These are phyloP conservation scores for Parnassius mnemosyne DNA, from an alignment of 2,888 invertebrate genomes.

Conservation along the genomic window DNA sequence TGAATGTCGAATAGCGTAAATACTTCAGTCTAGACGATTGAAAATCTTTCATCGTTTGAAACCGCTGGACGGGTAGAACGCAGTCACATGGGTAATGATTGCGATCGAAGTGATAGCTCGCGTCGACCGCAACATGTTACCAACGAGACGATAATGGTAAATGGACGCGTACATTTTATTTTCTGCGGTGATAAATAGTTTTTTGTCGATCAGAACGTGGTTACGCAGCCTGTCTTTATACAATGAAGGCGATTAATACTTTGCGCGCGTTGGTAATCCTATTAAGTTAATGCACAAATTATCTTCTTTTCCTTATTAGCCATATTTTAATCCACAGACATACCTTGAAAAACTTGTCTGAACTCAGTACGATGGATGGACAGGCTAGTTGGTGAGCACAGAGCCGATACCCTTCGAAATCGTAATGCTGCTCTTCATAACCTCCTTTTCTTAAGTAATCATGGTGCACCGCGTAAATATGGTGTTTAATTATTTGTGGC, in stretches of 20 bases:
- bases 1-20: constrained; percentile 47
- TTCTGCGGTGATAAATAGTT: constrained; percentile 55
- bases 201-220: constrained; percentile 50
- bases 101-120: constrained; percentile 65
- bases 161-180: constrained; percentile 57
- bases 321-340: no score
- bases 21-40: constrained; percentile 47
- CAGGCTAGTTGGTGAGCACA: no score
- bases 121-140: constrained; percentile 69
- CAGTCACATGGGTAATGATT: constrained; percentile 63
- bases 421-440: no score
- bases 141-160: constrained; percentile 73
- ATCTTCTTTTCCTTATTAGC: no score
- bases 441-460: no score
- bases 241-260: constrained; percentile 10
- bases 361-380: no score
- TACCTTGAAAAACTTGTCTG: no score
- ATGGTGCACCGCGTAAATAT: no score
- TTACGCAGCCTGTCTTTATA: constrained; percentile 30
- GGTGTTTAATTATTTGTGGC: no score
- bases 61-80: constrained; percentile 50
- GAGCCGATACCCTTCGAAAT: no score
- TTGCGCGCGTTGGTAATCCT: constrained; percentile 1
- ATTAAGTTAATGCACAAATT: no score
- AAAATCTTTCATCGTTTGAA: constrained; percentile 51